Evolutionary conservation across 2,797 vertebrate species (phyloP).

Genomic region (Artibeus lituratus): DNA sequence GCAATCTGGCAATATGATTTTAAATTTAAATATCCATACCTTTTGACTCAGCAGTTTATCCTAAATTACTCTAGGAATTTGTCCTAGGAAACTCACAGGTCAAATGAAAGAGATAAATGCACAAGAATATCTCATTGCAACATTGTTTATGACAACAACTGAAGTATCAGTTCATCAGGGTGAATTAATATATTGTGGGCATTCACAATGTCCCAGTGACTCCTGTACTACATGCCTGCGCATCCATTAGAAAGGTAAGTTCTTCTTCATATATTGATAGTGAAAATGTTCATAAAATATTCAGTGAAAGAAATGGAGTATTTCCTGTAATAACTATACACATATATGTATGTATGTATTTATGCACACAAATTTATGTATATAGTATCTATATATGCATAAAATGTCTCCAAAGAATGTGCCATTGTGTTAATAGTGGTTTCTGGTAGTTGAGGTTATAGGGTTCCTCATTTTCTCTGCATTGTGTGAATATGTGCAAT

Average conservation of each 20-base stretch:
- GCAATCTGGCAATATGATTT: not conserved
- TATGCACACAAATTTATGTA: not conserved
- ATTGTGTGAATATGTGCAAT: not conserved
- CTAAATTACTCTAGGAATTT: not conserved
- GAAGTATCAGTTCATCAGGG: not conserved
- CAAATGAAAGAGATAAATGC: not conserved
- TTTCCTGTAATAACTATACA: not conserved
- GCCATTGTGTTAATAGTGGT: not conserved
- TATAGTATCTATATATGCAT: not conserved
- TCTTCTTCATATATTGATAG: not conserved
- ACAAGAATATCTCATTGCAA: not conserved
- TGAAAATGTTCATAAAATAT: not conserved
- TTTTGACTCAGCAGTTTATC: not conserved
- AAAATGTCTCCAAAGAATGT: not conserved
- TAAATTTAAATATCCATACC: not conserved
- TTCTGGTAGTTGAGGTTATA: not conserved
- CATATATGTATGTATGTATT: not conserved
- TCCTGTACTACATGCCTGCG: not conserved
- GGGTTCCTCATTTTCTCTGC: not conserved
- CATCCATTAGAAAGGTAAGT: not conserved
- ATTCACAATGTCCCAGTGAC: not conserved
- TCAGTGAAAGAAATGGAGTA: not conserved
- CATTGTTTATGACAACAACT: not conserved
- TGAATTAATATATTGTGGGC: too few relatives aligned
- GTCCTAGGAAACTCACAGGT: not conserved